phyloP scores from a whole-genome alignment of 2,797 vertebrate species.

The Meriones psammophilus region DNA sequence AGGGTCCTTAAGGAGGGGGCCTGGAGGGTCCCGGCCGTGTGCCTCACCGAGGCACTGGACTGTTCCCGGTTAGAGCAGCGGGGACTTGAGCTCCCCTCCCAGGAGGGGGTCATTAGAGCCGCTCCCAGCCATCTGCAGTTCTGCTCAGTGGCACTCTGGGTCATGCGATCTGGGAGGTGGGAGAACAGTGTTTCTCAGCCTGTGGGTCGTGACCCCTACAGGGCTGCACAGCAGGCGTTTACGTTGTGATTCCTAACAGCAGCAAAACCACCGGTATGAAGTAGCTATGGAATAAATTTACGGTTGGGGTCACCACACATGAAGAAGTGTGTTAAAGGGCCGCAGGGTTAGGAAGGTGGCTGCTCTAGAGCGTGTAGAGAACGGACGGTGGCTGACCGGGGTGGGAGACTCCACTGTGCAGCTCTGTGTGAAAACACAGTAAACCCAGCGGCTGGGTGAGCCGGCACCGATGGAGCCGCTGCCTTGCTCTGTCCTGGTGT shows the following conservation, averaged over 20 bases:
- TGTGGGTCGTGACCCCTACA: neutral
- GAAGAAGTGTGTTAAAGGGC: neutral
- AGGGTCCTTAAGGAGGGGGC: neutral
- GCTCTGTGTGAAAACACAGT: too few relatives aligned
- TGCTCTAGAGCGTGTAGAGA: neutral
- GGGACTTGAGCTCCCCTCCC: neutral
- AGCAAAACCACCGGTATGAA: neutral
- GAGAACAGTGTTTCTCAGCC: neutral
- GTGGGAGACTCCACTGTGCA: neutral
- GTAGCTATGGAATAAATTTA: neutral
- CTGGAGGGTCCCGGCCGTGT: neutral
- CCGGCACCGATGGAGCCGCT: neutral
- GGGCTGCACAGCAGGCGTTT: neutral
- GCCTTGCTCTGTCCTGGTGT: neutral
- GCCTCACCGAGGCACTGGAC: neutral
- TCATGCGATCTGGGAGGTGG: neutral
- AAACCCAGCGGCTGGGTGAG: neutral
- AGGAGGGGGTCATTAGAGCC: neutral
- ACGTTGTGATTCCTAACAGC: neutral
- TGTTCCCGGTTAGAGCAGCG: neutral
- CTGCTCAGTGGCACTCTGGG: neutral
- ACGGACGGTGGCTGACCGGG: too few relatives aligned
- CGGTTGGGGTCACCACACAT: neutral
- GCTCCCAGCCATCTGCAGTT: too few relatives aligned
- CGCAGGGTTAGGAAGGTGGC: neutral